A percentile compares a stretch with the other conserved stretches of the same genome.
These are phyloP conservation scores for Ibycter americanus DNA, from an alignment of 2,797 vertebrate species.

Conservation along the genomic window DNA sequence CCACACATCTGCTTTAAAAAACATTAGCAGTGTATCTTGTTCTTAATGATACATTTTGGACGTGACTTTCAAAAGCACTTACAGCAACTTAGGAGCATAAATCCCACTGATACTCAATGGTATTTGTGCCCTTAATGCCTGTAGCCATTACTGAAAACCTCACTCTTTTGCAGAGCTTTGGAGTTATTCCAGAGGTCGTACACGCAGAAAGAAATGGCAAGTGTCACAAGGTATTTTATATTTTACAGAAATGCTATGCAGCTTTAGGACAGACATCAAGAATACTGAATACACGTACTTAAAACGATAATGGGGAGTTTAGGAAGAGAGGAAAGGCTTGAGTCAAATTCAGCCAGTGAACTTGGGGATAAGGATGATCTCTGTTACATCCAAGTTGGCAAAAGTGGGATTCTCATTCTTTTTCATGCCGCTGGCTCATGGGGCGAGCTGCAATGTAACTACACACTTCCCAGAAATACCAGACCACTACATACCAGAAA, in stretches of 20 bases:
- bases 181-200: slow-evolving; percentile 42
- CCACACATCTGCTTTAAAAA: slow-evolving; percentile 20
- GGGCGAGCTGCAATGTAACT: not conserved
- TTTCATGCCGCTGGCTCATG: not conserved
- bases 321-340: not conserved
- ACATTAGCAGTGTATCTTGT: not conserved
- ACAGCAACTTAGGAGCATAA: slow-evolving; percentile 25
- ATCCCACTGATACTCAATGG: slow-evolving; percentile 10
- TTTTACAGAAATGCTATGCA: not conserved
- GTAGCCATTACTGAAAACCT: slow-evolving; percentile 45
- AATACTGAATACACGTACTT: not conserved
- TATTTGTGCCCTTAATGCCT: slow-evolving; percentile 46
- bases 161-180: slow-evolving; percentile 44
- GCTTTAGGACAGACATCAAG: slow-evolving; percentile 41
- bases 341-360: not conserved
- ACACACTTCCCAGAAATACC: not conserved
- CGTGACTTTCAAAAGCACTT: slow-evolving; percentile 48
- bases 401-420: not conserved
- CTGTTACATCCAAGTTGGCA: not conserved
- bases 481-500: not conserved
- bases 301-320: not conserved
- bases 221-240: slow-evolving; percentile 35
- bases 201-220: slow-evolving; percentile 47
- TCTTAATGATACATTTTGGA: slow-evolving; percentile 40
- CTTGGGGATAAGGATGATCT: not conserved